Evolutionary conservation across 2,113 vertebrate genomes (phyloP).

Genomic region (Pipra filicauda): DNA sequence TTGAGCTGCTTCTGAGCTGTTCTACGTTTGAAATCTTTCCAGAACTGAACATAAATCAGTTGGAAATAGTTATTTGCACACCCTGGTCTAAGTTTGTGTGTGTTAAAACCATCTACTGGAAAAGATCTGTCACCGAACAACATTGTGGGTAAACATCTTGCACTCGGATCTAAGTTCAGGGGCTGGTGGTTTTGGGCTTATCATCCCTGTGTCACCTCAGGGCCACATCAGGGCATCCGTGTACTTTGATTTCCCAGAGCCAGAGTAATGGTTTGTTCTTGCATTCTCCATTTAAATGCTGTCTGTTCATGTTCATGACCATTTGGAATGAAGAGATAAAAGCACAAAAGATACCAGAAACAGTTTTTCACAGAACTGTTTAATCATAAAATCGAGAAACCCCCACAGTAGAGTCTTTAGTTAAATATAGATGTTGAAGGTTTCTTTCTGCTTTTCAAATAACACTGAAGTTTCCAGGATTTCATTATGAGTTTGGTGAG

Average conservation of each 20-base stretch:
- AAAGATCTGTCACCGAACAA: background rate
- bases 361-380: constrained; percentile 31
- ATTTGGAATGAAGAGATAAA: constrained; percentile 11
- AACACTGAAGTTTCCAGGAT: constrained; percentile 31
- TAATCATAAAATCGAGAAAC: constrained; percentile 37
- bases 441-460: constrained; percentile 42
- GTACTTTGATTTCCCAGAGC: background rate
- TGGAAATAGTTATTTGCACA: background rate
- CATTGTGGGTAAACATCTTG: accelerated
- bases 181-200: background rate
- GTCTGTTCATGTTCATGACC: background rate
- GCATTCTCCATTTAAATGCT: background rate
- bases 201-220: accelerated
- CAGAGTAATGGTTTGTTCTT: background rate
- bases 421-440: constrained; percentile 46
- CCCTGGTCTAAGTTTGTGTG: background rate
- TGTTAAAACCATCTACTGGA: background rate
- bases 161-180: background rate
- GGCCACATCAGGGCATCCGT: background rate
- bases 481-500: constrained; percentile 39
- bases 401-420: background rate
- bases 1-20: background rate
- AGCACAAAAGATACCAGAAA: constrained; percentile 22
- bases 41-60: background rate
- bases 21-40: background rate